Conservation (phyloP, 2,113 vertebrate genomes). For the Oryzias woworae region DNA sequence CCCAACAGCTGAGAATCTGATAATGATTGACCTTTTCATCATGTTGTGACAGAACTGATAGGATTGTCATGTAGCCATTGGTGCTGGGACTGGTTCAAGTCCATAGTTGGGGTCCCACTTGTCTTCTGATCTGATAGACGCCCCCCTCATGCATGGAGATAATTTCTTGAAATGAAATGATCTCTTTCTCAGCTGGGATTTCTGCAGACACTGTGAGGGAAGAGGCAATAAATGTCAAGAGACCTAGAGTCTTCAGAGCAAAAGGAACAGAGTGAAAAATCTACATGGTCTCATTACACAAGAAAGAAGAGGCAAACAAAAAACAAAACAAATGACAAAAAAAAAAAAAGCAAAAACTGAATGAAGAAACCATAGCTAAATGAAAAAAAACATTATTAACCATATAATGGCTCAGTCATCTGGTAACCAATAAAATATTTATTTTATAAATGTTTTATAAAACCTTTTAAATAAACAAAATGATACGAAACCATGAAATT, state of each 20-base stretch:
- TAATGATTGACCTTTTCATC: too few species aligned
- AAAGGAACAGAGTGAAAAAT: constrained; percentile 5
- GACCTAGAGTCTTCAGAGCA: not conserved
- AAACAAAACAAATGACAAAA: too few species aligned
- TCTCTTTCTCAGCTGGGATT: constrained; percentile 44
- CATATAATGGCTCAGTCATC: too few species aligned
- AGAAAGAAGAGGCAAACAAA: too few species aligned
- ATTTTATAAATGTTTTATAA: not conserved
- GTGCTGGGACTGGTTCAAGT: too few species aligned
- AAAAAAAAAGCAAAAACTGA: not conserved
- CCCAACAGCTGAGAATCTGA: too few species aligned
- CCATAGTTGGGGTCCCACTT: not conserved
- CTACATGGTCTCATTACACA: not conserved
- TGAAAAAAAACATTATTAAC: too few species aligned
- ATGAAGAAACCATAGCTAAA: not conserved
- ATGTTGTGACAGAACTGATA: too few species aligned
- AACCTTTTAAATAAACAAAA: not conserved
- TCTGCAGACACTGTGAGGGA: not conserved
- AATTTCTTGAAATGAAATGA: constrained; percentile 43
- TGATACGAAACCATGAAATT: not conserved
- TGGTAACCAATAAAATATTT: too few species aligned
- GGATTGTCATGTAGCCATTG: too few species aligned
- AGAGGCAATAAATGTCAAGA: not conserved
- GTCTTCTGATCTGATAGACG: constrained; percentile 27
- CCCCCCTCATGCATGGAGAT: constrained; percentile 39